Conservation (phyloP, 2,888 invertebrate species). For the Meganola albula region DNA sequence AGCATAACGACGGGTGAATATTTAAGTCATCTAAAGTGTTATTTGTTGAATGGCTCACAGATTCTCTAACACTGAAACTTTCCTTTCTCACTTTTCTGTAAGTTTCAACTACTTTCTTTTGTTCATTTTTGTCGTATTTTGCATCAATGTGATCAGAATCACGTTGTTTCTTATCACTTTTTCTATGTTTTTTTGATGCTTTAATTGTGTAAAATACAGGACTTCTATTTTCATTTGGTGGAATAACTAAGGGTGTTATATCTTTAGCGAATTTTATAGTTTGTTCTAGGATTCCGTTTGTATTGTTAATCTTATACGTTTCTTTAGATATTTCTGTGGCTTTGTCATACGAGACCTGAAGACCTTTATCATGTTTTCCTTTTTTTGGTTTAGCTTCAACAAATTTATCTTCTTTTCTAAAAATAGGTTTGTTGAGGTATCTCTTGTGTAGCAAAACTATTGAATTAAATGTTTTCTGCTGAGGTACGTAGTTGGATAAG, state of each 20-base stretch:
- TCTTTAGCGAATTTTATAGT: constrained; percentile 58
- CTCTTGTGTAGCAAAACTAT: constrained; percentile 59
- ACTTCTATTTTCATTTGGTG: constrained; percentile 38
- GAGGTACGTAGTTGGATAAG: constrained; percentile 51
- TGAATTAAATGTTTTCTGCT: constrained; percentile 47
- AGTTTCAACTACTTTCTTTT: constrained; percentile 37
- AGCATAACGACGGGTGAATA: constrained; percentile 53
- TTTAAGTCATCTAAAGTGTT: constrained; percentile 58
- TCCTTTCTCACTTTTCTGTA: constrained; percentile 38
- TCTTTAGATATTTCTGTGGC: constrained; percentile 19
- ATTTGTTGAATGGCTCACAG: constrained; percentile 44
- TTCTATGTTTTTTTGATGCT: constrained; percentile 40
- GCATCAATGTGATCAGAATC: constrained; percentile 18
- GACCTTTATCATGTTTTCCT: constrained; percentile 37
- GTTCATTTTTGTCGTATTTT: constrained; percentile 33
- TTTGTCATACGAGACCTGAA: constrained; percentile 35
- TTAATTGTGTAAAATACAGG: constrained; percentile 56
- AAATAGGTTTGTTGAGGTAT: constrained; percentile 25
- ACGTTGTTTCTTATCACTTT: constrained; percentile 31
- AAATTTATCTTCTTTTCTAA: constrained; percentile 14
- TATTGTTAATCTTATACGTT: constrained; percentile 24
- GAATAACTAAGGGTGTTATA: constrained; percentile 53
- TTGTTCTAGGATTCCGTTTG: constrained; percentile 48
- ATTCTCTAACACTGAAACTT: constrained; percentile 39
- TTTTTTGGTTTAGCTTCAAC: constrained; percentile 21